phyloP scores from a whole-genome alignment of 1,140 invertebrate genomes.

The Eumaeus atala region DNA sequence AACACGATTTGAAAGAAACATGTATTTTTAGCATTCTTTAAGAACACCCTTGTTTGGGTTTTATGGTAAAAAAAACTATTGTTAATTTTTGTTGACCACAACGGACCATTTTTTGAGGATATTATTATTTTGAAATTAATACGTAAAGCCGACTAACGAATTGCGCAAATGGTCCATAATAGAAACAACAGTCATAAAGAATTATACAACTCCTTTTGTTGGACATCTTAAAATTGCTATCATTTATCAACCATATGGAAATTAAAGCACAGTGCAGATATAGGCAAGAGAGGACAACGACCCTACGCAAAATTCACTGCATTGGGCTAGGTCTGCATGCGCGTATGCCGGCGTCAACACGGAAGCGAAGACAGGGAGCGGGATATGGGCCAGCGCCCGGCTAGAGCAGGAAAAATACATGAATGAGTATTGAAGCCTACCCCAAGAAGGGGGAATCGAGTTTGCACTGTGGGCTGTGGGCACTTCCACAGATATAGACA shows the following conservation, averaged over 20 bases:
- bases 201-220: not conserved
- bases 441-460: conserved; percentile 69
- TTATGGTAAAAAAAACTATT: not conserved
- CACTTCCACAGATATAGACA: conserved; percentile 56
- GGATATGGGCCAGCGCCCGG: conserved; percentile 40
- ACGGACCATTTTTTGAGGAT: not conserved
- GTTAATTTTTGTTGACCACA: conserved; percentile 1
- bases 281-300: conserved; percentile 67
- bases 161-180: not conserved
- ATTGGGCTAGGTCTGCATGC: conserved; percentile 73
- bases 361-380: conserved; percentile 58
- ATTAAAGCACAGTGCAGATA: conserved; percentile 50
- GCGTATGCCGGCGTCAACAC: conserved; percentile 62
- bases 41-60: not conserved
- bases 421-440: conserved; percentile 71
- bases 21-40: not conserved
- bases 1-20: conserved; percentile 2
- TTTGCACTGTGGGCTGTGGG: conserved; percentile 57
- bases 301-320: conserved; percentile 75
- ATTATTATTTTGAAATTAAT: not conserved
- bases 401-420: conserved; percentile 66
- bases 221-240: not conserved
- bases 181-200: conserved; percentile 4
- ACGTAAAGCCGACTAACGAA: not conserved
- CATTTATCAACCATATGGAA: conserved; percentile 12